These are phyloP conservation scores for Octomys mimax DNA, from an alignment of 2,797 vertebrate species.

Conservation along the genomic window DNA sequence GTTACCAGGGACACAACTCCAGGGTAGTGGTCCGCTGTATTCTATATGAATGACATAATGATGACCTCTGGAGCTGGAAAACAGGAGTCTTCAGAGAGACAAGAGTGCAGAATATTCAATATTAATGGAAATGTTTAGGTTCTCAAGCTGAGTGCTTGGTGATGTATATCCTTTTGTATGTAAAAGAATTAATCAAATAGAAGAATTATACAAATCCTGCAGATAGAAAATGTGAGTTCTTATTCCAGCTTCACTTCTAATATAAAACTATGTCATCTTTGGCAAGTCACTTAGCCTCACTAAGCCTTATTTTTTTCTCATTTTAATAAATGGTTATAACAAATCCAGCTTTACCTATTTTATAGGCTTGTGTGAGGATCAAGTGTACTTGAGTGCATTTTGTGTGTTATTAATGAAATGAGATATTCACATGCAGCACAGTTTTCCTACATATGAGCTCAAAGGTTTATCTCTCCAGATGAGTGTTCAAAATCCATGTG, in stretches of 20 bases:
- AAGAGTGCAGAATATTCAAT: not conserved
- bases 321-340: slow-evolving; percentile 61
- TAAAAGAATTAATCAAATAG: slow-evolving; percentile 48
- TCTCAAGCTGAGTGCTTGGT: not conserved
- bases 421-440: slow-evolving; percentile 42
- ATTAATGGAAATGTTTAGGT: not conserved
- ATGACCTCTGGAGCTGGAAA: not conserved
- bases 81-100: not conserved
- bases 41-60: not conserved
- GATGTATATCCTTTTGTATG: not conserved
- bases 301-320: slow-evolving; percentile 43
- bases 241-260: slow-evolving; percentile 21
- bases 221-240: slow-evolving; percentile 1
- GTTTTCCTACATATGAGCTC: slow-evolving; percentile 46
- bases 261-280: slow-evolving; percentile 64
- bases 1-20: not conserved
- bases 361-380: slow-evolving; percentile 70
- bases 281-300: slow-evolving; percentile 52
- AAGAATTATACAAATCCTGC: not conserved
- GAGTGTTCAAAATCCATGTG: slow-evolving; percentile 47
- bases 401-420: slow-evolving; percentile 66
- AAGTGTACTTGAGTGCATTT: slow-evolving; percentile 70
- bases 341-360: slow-evolving; percentile 68
- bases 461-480: slow-evolving; percentile 66
- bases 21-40: not conserved